Evolutionary conservation across 2,888 invertebrate species (phyloP), one percentile per base, ranked within the genome.

Genomic region (Epistrophe eligans): DNA sequence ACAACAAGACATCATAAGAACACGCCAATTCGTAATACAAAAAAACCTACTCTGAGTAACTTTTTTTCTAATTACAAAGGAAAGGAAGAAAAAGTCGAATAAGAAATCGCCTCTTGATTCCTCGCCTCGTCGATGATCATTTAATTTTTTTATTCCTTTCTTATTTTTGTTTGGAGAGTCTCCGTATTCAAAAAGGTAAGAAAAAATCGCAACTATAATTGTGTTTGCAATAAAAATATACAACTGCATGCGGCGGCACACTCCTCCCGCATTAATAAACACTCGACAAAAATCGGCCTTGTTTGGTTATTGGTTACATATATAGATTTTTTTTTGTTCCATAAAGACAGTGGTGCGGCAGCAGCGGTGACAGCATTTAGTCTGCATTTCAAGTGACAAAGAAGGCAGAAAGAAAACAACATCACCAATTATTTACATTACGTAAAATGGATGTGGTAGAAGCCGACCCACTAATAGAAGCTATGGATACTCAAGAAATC

Each of bases 401-500:
- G 67, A 87, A 87, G 76, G 77, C 82, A 62, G 82, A 77, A 85
- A 70, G 64, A 77, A 62, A 73, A 76, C 60, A 77, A 85, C 62
- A 72, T 77, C 81, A 67, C 76, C 76, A 76, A 73, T 76, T 87
- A 79, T 87, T 79, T 83, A 83, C 79, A 87, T 87, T 87, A 87
- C 87, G 87, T 87, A 87, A 87, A 87, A 87, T 87, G 87, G 87
- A 87, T 87, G 92, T 92, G 90, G 92, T 91, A 89, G 92, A 92
- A 91, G 90, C 91, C 90, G 92, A 92, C 80, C 92, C 92, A 90
- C 91, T 92, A 88, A 92, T 92, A 88, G 92, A 92, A 91, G 92
- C 92, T 89, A 92, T 92, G 92, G 92, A 92, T 89, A 92, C 92
- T 88, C 92, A 92, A 91, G 92, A 92, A 90, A 91, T 92, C 84